phyloP scores from a whole-genome alignment of 1,140 invertebrate genomes.

The Phocides pigmalion region DNA sequence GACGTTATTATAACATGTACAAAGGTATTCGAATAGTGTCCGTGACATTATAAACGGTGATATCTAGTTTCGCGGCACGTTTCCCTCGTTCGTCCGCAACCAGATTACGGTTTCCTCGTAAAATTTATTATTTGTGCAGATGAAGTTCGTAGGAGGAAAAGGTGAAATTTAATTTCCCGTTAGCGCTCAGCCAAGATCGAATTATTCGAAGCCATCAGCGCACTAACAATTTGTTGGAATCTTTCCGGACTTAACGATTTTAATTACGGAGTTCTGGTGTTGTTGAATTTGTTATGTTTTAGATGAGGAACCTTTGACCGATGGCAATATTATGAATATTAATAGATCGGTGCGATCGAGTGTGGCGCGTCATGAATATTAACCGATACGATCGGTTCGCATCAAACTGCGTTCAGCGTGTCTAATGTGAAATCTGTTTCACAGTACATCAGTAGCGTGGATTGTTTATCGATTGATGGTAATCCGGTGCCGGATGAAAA shows the following conservation, averaged over 20 bases:
- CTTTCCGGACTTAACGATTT: slow-evolving; percentile 33
- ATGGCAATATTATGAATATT: slow-evolving; percentile 32
- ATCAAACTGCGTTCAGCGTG: slow-evolving; percentile 42
- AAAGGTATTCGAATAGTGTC: slow-evolving; percentile 13
- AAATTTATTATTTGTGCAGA: slow-evolving; percentile 29
- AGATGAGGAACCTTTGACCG: slow-evolving; percentile 27
- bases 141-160: slow-evolving; percentile 38
- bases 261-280: slow-evolving; percentile 19
- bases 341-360: slow-evolving; percentile 38
- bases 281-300: slow-evolving; percentile 25
- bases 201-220: slow-evolving; percentile 31
- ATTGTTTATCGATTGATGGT: slow-evolving; percentile 48
- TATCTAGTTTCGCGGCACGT: slow-evolving; percentile 25
- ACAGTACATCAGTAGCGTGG: slow-evolving; percentile 39
- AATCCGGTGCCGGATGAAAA: slow-evolving; percentile 52
- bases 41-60: slow-evolving; percentile 29
- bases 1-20: not conserved
- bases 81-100: slow-evolving; percentile 18
- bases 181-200: slow-evolving; percentile 26
- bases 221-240: slow-evolving; percentile 24
- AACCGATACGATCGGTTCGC: slow-evolving; percentile 42
- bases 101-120: slow-evolving; percentile 25
- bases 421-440: slow-evolving; percentile 52
- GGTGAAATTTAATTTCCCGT: slow-evolving; percentile 40
- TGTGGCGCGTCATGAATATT: slow-evolving; percentile 44